Evolutionary conservation across 2,888 invertebrate genomes (phyloP), one percentile per base, ranked within the genome.

Genomic region (Disparrhopalites patrizii): DNA sequence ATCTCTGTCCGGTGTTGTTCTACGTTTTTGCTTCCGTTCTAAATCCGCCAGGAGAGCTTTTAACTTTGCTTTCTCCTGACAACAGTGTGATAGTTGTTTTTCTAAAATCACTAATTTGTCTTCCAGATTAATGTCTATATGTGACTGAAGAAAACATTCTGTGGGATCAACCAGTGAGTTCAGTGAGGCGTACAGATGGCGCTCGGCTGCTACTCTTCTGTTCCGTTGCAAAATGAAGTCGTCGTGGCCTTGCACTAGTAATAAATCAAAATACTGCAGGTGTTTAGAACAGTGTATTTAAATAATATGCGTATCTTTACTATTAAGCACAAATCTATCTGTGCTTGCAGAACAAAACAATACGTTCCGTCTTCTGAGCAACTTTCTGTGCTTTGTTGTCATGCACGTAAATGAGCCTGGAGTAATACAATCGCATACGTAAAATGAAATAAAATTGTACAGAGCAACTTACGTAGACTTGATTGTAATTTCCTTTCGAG

Each of bases 41-140:
- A 69, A 70, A 38, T 75, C 66, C 47, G 70, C 68, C 1, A 73
- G 52, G 28, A 66, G 36, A 10, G 33, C 28, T 66, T 71, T 71
- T 13, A 75, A 55, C 47, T 66, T 62, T 2, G 75, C 75, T 38
- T 75, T 75, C 56, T 75, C 73, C 54, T 71, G 66, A 56, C 75
- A 75, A 61, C 75, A 73, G 38, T 73, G 69, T 5, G 72, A 71
- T 15, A 75, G 50, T 31, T 73, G 75, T 8, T 58, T 60, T 63
- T 75, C 75, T 10, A 75, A 62, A n/a, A 72, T 47, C 18, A 63
- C 52, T 18, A 73, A 40, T 43, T 75, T 75, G 33, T 75, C 73
- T 25, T 73, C 65, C 25, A 72, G 36, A 1, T 63, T 57, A 57
- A 68, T 55, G 64, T 68, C 66, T 20, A 71, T 71, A 47, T 69